Evolutionary conservation across 2,888 invertebrate species (phyloP), one percentile per base, ranked within the genome.

Genomic region (Drosophila limbata): DNA sequence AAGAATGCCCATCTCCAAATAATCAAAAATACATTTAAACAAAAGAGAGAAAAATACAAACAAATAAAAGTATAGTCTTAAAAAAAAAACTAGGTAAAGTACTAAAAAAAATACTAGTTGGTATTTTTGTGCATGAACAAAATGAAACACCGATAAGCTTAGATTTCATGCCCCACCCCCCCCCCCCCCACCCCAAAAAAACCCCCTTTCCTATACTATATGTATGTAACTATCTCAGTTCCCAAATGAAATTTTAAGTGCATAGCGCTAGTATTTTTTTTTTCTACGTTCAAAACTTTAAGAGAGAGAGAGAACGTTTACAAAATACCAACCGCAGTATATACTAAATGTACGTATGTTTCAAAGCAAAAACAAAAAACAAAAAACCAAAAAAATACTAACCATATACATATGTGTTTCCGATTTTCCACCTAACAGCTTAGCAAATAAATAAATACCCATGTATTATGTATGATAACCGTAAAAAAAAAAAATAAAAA

Each of bases 401-500:
- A 83, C 62, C 62, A 69, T 79, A 71, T 79, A 71, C 70, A 67
- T 74, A 83, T 88, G 84, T 87, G 84, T 84, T 84, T 84, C 84
- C 84, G 69, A 84, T 78, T 89, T 74, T 89, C 84, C 89, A 89
- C 84, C 89, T 89, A 84, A 81, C 81, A 85, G 82, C 82, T 88
- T 88, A 83, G 86, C 81, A 79, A 75, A 69, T 55, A 71, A 57
- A 60, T 65, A 48, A 39, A 44, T 59, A 59, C 39, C 31, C 31
- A 39, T 48, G 57, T 56, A 52, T 37, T 51, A 51, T 25, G 60
- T 56, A 47, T 57, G 42, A 64, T 51, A 64, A 52, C 64, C 67
- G 59, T 60, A 71, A 61, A 13, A 50, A 37, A 68, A 47, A 47
- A 56, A 64, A 47, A 50, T 57, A 53, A 60, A 42, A 39, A 42